Base-by-base conservation (phyloP, 2,113 vertebrate species). In the Scatophagus argus region DNA sequence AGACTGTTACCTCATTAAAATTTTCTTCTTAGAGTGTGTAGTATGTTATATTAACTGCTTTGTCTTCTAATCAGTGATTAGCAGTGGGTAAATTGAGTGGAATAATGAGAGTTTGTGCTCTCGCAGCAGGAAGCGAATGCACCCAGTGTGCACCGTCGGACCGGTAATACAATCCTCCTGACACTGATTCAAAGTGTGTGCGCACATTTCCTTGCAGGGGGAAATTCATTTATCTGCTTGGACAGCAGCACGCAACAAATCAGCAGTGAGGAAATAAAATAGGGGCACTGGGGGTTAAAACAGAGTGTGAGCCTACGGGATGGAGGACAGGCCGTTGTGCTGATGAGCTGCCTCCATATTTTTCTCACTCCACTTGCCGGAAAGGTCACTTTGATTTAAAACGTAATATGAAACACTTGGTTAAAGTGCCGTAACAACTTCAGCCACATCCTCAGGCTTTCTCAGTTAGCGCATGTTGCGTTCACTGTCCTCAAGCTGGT, bases 231-330 rank as follows among this genome's bases (percentile, higher is more conserved):
- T 87, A 86, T 92, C 84, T 84, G 12, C 52, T 59, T 5, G 69
- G 76, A 81, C 49, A 54, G 75, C 61, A 59, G 71, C 73, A 71
- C 51, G 71, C 81, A 87, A 84, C 89, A 85, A 87, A 90, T 88
- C 87, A 74, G 55, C 73, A 11, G 76, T 44, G 79, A 87, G 87
- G 79, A 89, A 92, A 89, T 89, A 58, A 90, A 89, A 81, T 70
- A 7, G 63, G 3, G 58, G 34, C 52, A 6, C 58, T 67, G 60
- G 68, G 43, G 58, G 62, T 64, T n/a, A 49, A 85, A 71, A 72
- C 34, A 1, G 63, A 61, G 34, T 68, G 67, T 25, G 43, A 77
- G 81, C 70, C 77, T 62, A 21, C 32, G 41, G 74, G 81, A 80
- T 1, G 2, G 51, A 59, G 38, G 36, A 54, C 36, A 71, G 29